Conservation (phyloP, 35 echinoderm and acorn worm genomes). For the Apostichopus parvimensis region DNA sequence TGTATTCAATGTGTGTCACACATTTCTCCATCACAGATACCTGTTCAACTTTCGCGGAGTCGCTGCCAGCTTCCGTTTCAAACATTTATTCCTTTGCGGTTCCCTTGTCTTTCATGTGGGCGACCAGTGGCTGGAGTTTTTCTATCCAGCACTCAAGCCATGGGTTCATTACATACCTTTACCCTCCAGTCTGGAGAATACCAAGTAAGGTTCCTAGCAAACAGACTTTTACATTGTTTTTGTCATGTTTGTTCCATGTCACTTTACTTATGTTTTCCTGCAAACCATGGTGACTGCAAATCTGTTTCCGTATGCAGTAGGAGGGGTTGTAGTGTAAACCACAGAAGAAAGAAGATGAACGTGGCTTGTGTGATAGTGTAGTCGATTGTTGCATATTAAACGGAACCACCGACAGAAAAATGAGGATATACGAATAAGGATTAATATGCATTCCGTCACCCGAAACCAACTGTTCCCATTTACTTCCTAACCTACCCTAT, state of each 20-base stretch:
- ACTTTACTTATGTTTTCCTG: background rate
- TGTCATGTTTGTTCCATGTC: background rate
- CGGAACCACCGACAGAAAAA: too few species aligned
- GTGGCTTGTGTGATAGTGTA: too few species aligned
- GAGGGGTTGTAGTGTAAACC: too few species aligned
- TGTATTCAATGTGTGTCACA: too few species aligned
- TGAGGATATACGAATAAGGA: too few species aligned
- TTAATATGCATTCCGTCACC: too few species aligned
- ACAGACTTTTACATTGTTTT: background rate
- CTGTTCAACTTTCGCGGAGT: constrained; percentile 99
- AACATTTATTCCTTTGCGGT: constrained; percentile 94
- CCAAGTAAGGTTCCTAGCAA: constrained; percentile 56
- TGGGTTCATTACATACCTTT: constrained; percentile 99
- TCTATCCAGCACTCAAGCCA: constrained; percentile 92
- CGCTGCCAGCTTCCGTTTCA: constrained; percentile 93
- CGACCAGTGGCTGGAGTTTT: constrained; percentile 94
- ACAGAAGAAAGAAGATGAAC: too few species aligned
- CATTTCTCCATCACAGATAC: constrained; percentile 55
- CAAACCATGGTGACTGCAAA: background rate
- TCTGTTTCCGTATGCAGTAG: too few species aligned
- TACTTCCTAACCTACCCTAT: too few species aligned
- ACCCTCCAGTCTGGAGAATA: constrained; percentile 68
- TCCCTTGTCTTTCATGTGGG: constrained; percentile 99
- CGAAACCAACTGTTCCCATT: too few species aligned
- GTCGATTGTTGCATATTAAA: too few species aligned